Evolutionary conservation across 2,888 invertebrate genomes (phyloP).

Genomic region (Himalopsyche kuldschensis): DNA sequence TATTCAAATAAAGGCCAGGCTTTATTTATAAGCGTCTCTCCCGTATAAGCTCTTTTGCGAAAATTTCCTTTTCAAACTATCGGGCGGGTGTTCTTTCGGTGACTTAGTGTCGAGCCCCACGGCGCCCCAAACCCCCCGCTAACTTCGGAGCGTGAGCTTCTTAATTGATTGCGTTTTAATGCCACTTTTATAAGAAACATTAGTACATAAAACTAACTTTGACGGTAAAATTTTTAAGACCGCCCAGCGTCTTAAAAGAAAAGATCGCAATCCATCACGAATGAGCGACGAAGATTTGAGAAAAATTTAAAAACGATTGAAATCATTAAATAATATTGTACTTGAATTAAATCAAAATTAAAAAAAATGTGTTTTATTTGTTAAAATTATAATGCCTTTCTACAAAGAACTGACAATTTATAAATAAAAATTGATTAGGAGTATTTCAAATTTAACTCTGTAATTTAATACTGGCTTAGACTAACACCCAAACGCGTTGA

Average conservation of each 20-base stretch:
- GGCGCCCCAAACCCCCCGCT: background rate
- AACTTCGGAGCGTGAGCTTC: background rate
- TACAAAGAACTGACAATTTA: no score
- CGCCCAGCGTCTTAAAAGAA: background rate
- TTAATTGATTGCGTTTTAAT: conserved; percentile 1
- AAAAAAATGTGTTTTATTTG: no score
- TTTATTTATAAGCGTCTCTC: background rate
- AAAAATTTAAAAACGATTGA: background rate
- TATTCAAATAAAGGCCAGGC: background rate
- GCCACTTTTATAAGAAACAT: background rate
- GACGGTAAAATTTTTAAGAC: background rate
- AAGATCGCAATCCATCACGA: background rate
- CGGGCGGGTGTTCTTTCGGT: background rate
- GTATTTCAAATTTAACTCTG: no score
- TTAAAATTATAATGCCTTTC: no score
- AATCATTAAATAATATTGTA: no score
- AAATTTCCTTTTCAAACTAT: background rate
- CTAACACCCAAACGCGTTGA: no score
- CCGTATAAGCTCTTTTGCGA: background rate
- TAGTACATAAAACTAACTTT: background rate
- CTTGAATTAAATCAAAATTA: no score
- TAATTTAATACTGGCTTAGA: no score
- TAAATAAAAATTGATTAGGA: no score
- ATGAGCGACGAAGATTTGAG: background rate
- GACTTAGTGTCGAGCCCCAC: background rate